Conservation (phyloP, 2,888 invertebrate species). For the Agriotes lineatus region DNA sequence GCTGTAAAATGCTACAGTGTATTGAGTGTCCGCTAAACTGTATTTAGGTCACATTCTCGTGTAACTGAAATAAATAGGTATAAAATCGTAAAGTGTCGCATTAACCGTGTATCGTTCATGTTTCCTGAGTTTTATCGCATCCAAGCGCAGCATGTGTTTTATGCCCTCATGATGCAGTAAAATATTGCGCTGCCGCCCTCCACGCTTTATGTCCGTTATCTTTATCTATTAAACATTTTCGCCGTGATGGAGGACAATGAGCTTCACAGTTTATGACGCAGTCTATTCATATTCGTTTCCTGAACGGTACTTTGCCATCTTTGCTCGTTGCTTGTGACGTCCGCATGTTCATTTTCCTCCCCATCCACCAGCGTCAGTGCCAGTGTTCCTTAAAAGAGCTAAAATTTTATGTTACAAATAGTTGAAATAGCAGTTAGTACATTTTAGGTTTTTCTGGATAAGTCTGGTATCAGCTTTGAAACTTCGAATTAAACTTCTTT, state of each 20-base stretch:
- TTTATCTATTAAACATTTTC: slow-evolving; percentile 49
- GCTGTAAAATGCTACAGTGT: slow-evolving; percentile 1
- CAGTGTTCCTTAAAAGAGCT: too few relatives aligned
- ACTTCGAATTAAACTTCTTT: too few relatives aligned
- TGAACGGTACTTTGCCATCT: neutral
- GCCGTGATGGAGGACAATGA: slow-evolving; percentile 31
- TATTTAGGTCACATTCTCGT: slow-evolving; percentile 40
- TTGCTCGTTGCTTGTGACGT: slow-evolving; percentile 1
- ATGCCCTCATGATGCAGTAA: slow-evolving; percentile 44
- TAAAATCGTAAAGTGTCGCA: slow-evolving; percentile 44
- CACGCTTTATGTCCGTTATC: slow-evolving; percentile 47
- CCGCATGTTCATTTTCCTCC: neutral
- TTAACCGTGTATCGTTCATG: slow-evolving; percentile 45
- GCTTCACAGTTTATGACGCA: slow-evolving; percentile 29
- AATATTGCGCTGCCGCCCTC: slow-evolving; percentile 44
- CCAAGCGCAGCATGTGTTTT: slow-evolving; percentile 44
- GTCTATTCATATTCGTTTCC: slow-evolving; percentile 36
- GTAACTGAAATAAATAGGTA: slow-evolving; percentile 42
- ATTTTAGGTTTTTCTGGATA: too few relatives aligned
- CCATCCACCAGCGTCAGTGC: too few relatives aligned
- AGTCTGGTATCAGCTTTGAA: too few relatives aligned
- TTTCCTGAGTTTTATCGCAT: slow-evolving; percentile 43
- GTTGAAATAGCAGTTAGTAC: too few relatives aligned
- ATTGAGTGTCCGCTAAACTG: neutral
- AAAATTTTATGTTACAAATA: too few relatives aligned